Evolutionary conservation across 2,797 vertebrate species (phyloP), one percentile per base, ranked within the genome.

Genomic region (Muscicapa comitata): DNA sequence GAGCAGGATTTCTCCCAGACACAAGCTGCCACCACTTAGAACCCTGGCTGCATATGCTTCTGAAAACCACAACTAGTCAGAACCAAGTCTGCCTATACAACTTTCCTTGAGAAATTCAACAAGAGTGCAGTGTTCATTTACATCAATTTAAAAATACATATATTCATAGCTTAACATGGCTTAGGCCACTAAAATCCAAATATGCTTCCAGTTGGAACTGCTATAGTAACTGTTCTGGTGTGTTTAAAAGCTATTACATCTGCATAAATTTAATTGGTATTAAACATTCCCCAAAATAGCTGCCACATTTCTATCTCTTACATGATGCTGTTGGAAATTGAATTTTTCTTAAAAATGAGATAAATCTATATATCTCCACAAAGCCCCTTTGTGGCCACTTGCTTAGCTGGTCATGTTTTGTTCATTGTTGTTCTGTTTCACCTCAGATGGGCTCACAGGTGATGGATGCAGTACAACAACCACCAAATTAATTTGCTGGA

Each of bases 401-500:
- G 76, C 35, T 81, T 81, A 68, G 35, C 20, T 74, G 12, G 48
- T 43, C 31, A 12, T 35, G 12, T 12, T 43, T 68, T n/a, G 47
- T 71, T 31, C 10, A 37, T 75, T 75, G 81, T 80, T 71, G 15
- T 45, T 92, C 68, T 87, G 68, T 62, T 93, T 80, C 79, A 78
- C 42, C 17, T 63, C 8, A 12, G 67, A 84, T 24, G 40, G 43
- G n/a, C 62, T 93, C 63, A 43, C 70, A 93, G 37, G 9, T 92
- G 62, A 92, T 24, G 25, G 71, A 90, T 87, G 29, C 45, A 88
- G 38, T 77, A 73, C 24, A 96, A 57, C 31, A 86, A 45, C 82
- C 45, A 59, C 37, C 61, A 91, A 93, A 94, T 90, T 95, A 92
- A 94, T 72, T 80, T 91, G n/a, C 78, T 95, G 54, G 65, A 77